Percentiles rank a stretch among this genome's conserved stretches.
Conservation (phyloP, 2,113 vertebrate genomes). For the Lophotis ruficrista region DNA sequence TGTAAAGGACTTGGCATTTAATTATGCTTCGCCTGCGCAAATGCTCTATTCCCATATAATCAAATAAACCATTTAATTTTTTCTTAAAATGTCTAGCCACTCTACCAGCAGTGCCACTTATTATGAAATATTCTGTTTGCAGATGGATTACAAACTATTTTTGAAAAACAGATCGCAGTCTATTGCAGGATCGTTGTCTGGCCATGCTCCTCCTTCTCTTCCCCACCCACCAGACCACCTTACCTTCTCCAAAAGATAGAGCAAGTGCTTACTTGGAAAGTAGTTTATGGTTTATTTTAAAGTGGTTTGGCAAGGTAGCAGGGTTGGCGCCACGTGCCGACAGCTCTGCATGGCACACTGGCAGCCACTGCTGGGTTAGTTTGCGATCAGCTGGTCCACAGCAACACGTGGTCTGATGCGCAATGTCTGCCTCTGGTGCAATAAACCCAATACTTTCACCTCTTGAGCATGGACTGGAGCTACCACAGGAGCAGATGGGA, state of each 20-base stretch:
- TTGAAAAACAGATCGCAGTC: neutral
- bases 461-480: neutral
- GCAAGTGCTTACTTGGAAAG: neutral
- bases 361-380: neutral
- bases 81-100: neutral
- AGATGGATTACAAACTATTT: neutral
- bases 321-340: fast-evolving
- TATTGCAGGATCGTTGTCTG: neutral
- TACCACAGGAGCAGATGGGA: neutral
- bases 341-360: neutral
- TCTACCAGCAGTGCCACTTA: neutral
- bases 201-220: neutral
- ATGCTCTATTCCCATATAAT: neutral
- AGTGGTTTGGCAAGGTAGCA: neutral
- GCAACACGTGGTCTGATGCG: neutral
- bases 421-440: neutral
- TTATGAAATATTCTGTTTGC: neutral
- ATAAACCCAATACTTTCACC: neutral
- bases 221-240: neutral
- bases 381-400: fast-evolving
- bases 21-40: neutral
- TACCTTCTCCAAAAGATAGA: neutral
- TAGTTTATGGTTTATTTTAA: neutral
- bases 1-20: neutral
- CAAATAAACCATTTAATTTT: conserved; percentile 30